Evolutionary conservation across 64 coral and sea anemone genomes (phyloP).

Genomic region (Stichodactyla helianthus): DNA sequence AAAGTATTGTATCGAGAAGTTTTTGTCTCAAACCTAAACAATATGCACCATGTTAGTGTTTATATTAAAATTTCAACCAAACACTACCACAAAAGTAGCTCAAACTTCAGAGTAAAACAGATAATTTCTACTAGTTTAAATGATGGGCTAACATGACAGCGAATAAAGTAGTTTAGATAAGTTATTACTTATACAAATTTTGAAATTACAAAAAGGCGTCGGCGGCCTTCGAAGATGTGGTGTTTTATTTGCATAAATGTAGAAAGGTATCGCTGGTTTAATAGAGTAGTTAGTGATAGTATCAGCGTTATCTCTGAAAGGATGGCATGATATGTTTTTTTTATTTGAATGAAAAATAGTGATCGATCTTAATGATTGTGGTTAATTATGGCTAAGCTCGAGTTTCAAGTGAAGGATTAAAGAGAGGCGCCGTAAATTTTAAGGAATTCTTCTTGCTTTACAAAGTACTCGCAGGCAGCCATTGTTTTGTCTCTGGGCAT

Average conservation of each 20-base stretch:
- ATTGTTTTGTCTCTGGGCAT: background rate
- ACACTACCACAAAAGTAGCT: no score
- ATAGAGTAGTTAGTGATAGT: conserved; percentile 1
- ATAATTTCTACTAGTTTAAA: no score
- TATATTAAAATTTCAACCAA: no score
- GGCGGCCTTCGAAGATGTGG: background rate
- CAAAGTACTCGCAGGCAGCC: background rate
- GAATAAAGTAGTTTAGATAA: background rate
- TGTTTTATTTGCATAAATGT: conserved; percentile 1
- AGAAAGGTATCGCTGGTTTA: background rate
- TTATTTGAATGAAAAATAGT: background rate
- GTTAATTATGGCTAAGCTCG: background rate
- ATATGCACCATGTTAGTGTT: no score
- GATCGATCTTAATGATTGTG: background rate
- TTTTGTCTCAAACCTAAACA: no score
- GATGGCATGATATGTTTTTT: conserved; percentile 6
- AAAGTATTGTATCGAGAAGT: no score
- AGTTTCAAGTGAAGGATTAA: background rate
- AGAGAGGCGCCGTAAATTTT: background rate
- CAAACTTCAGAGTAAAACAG: no score
- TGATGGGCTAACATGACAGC: background rate
- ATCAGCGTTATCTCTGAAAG: background rate
- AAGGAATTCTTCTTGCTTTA: background rate
- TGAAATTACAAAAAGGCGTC: background rate
- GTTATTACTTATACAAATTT: background rate